phyloP scores from a whole-genome alignment of 2,888 invertebrate species.

The Drosophila melanosoma region DNA sequence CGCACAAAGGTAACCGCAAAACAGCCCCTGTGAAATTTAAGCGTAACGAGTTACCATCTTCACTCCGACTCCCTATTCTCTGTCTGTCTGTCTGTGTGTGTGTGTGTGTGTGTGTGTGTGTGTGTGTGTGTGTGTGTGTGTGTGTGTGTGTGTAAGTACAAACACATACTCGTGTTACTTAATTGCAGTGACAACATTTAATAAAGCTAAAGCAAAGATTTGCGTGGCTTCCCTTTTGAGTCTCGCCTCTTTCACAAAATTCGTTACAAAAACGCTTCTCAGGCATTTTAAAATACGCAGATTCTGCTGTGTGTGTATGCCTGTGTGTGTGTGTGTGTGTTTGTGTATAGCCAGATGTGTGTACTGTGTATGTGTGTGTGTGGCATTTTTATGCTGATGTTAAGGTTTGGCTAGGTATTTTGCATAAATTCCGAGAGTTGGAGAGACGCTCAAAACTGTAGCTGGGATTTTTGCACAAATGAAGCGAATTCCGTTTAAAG shows the following conservation, averaged over 20 bases:
- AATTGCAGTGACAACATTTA: slow-evolving; percentile 74
- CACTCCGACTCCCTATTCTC: not conserved
- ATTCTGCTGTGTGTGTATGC: slow-evolving; percentile 5
- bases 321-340: not conserved
- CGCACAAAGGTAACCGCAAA: slow-evolving; percentile 41
- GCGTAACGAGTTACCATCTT: slow-evolving; percentile 46
- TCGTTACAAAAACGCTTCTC: slow-evolving; percentile 45
- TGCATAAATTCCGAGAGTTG: slow-evolving; percentile 2
- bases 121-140: slow-evolving; percentile 6
- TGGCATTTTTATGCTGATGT: slow-evolving; percentile 36
- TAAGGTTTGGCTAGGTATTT: slow-evolving; percentile 23
- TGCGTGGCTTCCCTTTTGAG: slow-evolving; percentile 8
- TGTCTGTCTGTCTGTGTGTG: slow-evolving; percentile 2
- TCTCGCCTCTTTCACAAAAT: slow-evolving; percentile 13
- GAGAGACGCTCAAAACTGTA: not conserved
- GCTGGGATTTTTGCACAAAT: slow-evolving; percentile 24
- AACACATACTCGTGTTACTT: slow-evolving; percentile 51
- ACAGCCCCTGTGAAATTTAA: slow-evolving; percentile 34
- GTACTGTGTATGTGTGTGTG: slow-evolving; percentile 9
- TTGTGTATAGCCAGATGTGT: not conserved
- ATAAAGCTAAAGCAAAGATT: slow-evolving; percentile 46
- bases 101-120: not conserved
- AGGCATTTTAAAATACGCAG: slow-evolving; percentile 44
- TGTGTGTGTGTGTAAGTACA: slow-evolving; percentile 1
- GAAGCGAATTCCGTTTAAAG: slow-evolving; percentile 60